Conservation (phyloP, 2,888 invertebrate species). For the Taphrorychus bicolor region DNA sequence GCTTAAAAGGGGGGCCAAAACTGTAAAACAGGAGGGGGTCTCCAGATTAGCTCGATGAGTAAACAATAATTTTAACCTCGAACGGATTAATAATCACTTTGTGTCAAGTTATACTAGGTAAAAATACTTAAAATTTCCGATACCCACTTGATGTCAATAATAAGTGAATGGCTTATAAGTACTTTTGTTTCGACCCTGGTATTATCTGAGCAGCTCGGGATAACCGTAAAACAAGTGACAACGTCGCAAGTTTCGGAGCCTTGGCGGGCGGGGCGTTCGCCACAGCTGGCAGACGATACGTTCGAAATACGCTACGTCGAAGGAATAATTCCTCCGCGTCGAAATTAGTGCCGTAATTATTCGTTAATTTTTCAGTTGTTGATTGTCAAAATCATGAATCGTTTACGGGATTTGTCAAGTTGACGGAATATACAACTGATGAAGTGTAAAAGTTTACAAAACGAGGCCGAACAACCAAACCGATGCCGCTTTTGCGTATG, state of each 20-base stretch:
- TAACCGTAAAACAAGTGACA: conserved; percentile 24
- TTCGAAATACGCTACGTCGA: conserved; percentile 48
- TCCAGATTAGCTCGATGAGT: no score
- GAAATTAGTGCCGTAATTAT: conserved; percentile 56
- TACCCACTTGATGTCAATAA: no score
- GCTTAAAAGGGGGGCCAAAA: no score
- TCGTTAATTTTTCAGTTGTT: conserved; percentile 15
- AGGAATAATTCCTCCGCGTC: conserved; percentile 58
- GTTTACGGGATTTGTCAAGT: not conserved
- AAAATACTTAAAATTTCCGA: no score
- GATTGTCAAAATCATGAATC: not conserved
- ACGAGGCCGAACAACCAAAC: conserved; percentile 4
- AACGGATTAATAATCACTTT: no score
- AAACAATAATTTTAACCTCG: no score
- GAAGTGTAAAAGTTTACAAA: not conserved
- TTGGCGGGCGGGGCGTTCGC: conserved; percentile 62
- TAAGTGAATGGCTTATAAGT: no score
- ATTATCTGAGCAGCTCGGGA: not conserved
- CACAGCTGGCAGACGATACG: conserved; percentile 68
- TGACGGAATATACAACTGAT: not conserved
- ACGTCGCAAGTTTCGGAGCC: conserved; percentile 20
- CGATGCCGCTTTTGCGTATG: conserved; percentile 53
- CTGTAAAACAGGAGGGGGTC: no score
- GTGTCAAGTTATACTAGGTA: no score
- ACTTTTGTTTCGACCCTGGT: no score